These are phyloP conservation scores for Pammene aurita DNA, from an alignment of 2,888 invertebrate species.

Conservation along the genomic window DNA sequence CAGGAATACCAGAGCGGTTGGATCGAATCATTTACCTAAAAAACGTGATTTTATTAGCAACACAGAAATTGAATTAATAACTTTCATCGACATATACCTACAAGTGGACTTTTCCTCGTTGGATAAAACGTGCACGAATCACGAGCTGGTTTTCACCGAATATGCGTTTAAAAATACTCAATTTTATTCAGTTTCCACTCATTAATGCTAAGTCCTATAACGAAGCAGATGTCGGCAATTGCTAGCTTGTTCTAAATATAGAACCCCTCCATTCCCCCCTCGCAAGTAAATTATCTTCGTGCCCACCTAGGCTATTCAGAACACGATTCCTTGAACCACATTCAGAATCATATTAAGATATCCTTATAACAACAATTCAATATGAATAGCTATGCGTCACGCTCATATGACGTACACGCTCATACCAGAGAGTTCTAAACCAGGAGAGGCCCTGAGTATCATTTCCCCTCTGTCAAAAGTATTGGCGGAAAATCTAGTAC, in stretches of 20 bases:
- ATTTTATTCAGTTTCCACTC: not conserved
- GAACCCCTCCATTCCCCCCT: constrained; percentile 18
- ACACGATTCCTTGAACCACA: constrained; percentile 18
- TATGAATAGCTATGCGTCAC: not conserved
- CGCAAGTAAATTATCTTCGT: constrained; percentile 11
- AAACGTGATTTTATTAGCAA: too few species aligned
- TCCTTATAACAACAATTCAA: not conserved
- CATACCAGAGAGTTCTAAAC: too few species aligned
- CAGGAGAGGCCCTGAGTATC: too few species aligned
- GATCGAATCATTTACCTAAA: too few species aligned
- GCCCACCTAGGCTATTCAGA: constrained; percentile 29
- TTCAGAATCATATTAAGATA: not conserved
- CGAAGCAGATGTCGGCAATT: constrained; percentile 26
- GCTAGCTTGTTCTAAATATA: constrained; percentile 33
- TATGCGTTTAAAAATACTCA: constrained; percentile 17
- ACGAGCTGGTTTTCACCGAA: not conserved
- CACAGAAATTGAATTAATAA: too few species aligned
- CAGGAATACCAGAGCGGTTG: too few species aligned
- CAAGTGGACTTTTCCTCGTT: not conserved
- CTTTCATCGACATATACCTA: too few species aligned
- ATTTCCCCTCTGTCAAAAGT: too few species aligned
- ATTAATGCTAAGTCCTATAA: constrained; percentile 18
- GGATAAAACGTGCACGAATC: not conserved
- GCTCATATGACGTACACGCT: too few species aligned
- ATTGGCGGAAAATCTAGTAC: too few species aligned